Base-by-base conservation (phyloP, 2,113 vertebrate species). In the Garra rufa region DNA sequence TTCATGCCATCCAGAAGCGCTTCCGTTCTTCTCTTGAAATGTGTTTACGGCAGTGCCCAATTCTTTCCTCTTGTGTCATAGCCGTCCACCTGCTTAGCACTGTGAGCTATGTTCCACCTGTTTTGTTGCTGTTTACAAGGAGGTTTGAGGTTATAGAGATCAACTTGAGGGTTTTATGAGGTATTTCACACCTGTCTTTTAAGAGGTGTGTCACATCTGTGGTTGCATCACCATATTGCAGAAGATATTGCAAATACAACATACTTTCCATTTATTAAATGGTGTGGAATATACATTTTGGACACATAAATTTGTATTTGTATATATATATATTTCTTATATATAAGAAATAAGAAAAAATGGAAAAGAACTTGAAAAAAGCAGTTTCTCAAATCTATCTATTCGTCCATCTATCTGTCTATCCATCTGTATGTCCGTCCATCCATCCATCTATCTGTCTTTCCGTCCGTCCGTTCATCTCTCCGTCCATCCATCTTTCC, bases 1-100 rank as follows among this genome's bases (percentile, higher is more conserved):
- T 71, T 48, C 38, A 15, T 43, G 30, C 13, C 9, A 5, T 81
- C 17, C 50, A 24, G 43, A 76, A 86, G n/a, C 19, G 9, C 26
- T 69, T 44, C 71, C 48, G 24, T 80, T 50, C 8, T 4, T 75
- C 77, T 50, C 43, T 65, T 74, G 50, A 65, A 81, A 63, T 74
- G 8, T 17, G 67, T 70, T 79, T 44, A 59, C 65, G 44, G 9
- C 77, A 81, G n/a, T 21, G 52, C 55, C 55, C 28, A 21, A 24
- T 65, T 41, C 84, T 81, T 85, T 57, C 30, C 84, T 81, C 13
- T 73, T 59, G 79, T 70, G 80, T 82, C 63, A 80, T 30, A n/a
- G 65, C 41, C 2, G 41, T 24, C 21, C 50, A 71, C 70, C 69
- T 81, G 84, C 77, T 48, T 17, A 63, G 46, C 48, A 57, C 28